Conservation (phyloP, 2,888 invertebrate genomes). For the Eupsilia transversa region DNA sequence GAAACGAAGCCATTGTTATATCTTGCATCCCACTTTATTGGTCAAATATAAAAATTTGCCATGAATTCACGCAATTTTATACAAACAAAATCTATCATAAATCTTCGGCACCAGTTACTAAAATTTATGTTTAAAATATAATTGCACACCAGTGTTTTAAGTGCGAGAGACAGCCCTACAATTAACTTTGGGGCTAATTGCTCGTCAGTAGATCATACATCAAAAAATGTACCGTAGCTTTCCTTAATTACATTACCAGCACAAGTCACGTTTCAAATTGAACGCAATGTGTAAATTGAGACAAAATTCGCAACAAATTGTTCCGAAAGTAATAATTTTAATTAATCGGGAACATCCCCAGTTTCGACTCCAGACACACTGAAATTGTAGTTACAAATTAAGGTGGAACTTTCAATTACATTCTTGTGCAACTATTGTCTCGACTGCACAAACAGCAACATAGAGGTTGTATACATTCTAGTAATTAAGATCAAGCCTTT, state of each 20-base stretch:
- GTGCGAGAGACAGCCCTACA: conserved; percentile 70
- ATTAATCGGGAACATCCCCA: conserved; percentile 46
- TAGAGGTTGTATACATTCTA: conserved; percentile 71
- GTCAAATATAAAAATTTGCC: background rate
- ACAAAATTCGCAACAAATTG: conserved; percentile 79
- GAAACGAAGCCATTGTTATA: no score
- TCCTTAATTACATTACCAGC: conserved; percentile 69
- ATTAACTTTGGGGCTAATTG: conserved; percentile 76
- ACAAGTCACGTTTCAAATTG: conserved; percentile 72
- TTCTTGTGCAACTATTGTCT: conserved; percentile 86
- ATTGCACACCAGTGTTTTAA: conserved; percentile 70
- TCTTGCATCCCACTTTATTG: background rate
- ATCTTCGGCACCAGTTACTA: conserved; percentile 50
- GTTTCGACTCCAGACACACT: conserved; percentile 64
- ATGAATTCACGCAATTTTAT: conserved; percentile 29
- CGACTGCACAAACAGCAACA: conserved; percentile 65
- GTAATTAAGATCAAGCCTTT: conserved; percentile 79
- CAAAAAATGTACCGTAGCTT: conserved; percentile 70
- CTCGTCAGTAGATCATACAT: conserved; percentile 77
- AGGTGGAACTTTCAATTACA: conserved; percentile 89
- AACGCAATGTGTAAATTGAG: conserved; percentile 71
- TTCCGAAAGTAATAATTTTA: conserved; percentile 47
- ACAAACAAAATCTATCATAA: conserved; percentile 54
- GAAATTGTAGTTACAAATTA: conserved; percentile 85
- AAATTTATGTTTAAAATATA: conserved; percentile 66